phyloP scores from a whole-genome alignment of 1,140 invertebrate species.

The Drosophila sp. region DNA sequence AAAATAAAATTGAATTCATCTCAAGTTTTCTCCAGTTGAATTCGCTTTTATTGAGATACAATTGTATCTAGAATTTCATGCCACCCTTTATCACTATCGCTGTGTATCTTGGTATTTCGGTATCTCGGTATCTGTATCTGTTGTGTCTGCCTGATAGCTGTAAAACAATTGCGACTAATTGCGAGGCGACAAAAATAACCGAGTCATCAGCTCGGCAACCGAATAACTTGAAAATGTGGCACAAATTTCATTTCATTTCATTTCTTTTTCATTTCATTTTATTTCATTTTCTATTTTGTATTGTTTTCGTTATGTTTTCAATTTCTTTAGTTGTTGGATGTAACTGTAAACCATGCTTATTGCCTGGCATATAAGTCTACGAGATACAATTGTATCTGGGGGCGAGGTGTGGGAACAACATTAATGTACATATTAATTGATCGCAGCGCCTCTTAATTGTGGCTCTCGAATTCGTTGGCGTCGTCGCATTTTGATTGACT shows the following conservation, averaged over 20 bases:
- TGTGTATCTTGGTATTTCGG: background rate
- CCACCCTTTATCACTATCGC: slow-evolving; percentile 3
- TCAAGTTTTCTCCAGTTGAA: background rate
- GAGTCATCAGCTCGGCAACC: background rate
- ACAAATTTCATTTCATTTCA: slow-evolving; percentile 1
- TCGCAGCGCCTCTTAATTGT: slow-evolving; percentile 48
- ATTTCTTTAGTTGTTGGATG: background rate
- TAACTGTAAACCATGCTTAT: background rate
- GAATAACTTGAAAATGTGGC: slow-evolving; percentile 2
- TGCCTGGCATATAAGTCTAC: slow-evolving; percentile 4
- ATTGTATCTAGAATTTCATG: slow-evolving; percentile 11
- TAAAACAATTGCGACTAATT: slow-evolving; percentile 37
- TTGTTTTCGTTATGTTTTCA: background rate
- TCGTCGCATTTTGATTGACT: slow-evolving; percentile 48
- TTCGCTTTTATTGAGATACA: slow-evolving; percentile 12
- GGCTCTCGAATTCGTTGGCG: slow-evolving; percentile 35
- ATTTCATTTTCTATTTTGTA: background rate
- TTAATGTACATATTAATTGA: slow-evolving; percentile 65
- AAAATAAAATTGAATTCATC: too few species aligned
- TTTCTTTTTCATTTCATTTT: slow-evolving; percentile 6
- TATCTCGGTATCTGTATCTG: background rate
- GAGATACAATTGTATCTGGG: background rate
- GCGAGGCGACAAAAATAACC: slow-evolving; percentile 22
- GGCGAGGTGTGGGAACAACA: background rate
- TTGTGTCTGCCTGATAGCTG: slow-evolving; percentile 24